phyloP scores from a whole-genome alignment of 2,888 invertebrate species.

The Hyppa rectilinea region DNA sequence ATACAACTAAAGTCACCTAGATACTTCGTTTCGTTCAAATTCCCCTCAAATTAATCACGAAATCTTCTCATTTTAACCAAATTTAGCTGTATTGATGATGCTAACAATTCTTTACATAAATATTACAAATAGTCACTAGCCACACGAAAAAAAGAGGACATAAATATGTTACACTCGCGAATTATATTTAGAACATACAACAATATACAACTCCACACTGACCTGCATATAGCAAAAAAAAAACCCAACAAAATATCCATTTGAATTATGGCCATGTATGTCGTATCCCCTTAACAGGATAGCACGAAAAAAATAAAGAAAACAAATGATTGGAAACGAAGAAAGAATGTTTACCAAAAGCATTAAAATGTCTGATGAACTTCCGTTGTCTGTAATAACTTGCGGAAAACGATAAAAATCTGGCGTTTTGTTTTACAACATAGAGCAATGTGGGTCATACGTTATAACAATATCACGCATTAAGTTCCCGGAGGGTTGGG shows the following conservation, averaged over 20 bases:
- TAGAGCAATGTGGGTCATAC: slow-evolving; percentile 1
- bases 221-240: background rate
- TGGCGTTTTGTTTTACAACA: slow-evolving; percentile 7
- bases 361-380: slow-evolving; percentile 16
- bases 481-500: background rate
- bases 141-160: too few relatives aligned
- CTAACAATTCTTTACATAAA: too few relatives aligned
- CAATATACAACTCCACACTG: background rate
- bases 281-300: background rate
- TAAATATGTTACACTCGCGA: too few relatives aligned
- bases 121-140: too few relatives aligned
- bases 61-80: too few relatives aligned
- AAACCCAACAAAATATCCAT: background rate
- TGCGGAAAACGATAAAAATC: slow-evolving; percentile 30
- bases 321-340: background rate
- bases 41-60: too few relatives aligned
- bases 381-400: slow-evolving; percentile 6
- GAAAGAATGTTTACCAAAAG: slow-evolving; percentile 1
- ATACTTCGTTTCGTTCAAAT: too few relatives aligned
- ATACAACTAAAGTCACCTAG: too few relatives aligned
- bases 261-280: background rate
- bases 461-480: background rate
- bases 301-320: background rate
- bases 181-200: background rate
- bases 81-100: too few relatives aligned